Base-by-base conservation (phyloP, 1,140 invertebrate genomes). In the Lasioglossum albipes region DNA sequence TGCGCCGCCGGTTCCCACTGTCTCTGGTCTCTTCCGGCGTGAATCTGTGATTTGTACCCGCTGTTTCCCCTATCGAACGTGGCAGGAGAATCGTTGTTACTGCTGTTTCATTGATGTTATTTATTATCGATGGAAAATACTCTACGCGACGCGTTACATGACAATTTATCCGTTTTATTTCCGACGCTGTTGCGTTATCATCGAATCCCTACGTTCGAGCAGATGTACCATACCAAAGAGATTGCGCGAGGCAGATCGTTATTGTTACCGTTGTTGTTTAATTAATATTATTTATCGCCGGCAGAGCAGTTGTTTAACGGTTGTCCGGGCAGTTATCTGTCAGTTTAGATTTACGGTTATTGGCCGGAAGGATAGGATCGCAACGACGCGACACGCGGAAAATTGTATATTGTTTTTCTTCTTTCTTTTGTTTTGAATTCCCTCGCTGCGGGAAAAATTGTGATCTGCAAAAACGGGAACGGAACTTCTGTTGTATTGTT, bases 191-290 rank as follows among this genome's bases (percentile, higher is more conserved):
- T 68, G 41, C 31, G 13, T 65, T 31, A 31, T 36, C 7, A 20
- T 54, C 52, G 52, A 54, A 20, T 54, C 18, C 12, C 31, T 13
- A 42, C 12, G 31, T 49, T 18, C 16, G 5, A 2, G 65, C 18
- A 49, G 42, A 18, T 45, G n/a, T 31, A 41, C 5, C 13, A 45
- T 45, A 42, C 52, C 61, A 66, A 52, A 75, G 45, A 57, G 31
- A 45, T 75, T 12, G 57, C 13, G 52, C 13, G 13, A 27, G 27
- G 13, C 13, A 20, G 52, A 54, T 54, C 52, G 61, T 76, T 52
- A 69, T 45, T 57, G 64, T 68, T 76, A 57, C 18, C 13, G 52
- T 69, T 61, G 12, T 70, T 70, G 27, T 36, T 77, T 36, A 57
- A 31, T n/a, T 54, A 41, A 18, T 27, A n/a, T 3, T 75, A 67